Evolutionary conservation across 2,797 vertebrate species (phyloP).

Genomic region (Macrochelys suwanniensis): DNA sequence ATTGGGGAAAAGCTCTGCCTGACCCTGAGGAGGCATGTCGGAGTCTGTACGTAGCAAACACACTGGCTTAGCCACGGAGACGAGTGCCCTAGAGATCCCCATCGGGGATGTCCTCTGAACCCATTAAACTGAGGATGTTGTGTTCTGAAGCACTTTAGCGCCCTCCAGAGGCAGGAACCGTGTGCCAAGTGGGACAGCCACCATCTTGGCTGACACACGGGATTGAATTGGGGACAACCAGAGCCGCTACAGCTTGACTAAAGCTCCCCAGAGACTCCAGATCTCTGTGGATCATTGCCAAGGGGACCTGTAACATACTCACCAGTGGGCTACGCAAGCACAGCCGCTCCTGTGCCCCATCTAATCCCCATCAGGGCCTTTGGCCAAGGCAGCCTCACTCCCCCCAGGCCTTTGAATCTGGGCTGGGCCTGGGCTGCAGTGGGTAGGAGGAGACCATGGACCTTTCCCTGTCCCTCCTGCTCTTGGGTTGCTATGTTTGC

Average conservation of each 20-base stretch:
- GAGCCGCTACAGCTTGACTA: not conserved
- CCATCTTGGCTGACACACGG: not conserved
- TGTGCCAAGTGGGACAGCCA: not conserved
- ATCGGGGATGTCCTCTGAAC: not conserved
- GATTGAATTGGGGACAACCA: not conserved
- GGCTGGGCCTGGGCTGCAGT: not conserved
- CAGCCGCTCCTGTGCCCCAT: not conserved
- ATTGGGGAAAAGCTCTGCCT: not conserved
- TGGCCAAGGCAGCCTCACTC: not conserved
- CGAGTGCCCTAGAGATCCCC: not conserved
- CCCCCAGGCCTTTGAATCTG: not conserved
- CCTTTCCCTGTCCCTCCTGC: not conserved
- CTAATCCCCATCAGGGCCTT: not conserved
- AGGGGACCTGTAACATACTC: not conserved
- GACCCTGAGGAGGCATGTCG: not conserved
- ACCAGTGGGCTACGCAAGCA: not conserved
- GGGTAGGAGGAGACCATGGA: not conserved
- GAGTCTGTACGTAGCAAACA: not conserved
- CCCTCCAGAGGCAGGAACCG: not conserved
- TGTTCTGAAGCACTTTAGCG: not conserved
- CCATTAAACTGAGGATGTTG: not conserved
- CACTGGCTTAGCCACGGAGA: not conserved
- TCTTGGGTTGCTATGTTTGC: not conserved
- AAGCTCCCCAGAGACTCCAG: not conserved
- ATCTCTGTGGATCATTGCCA: not conserved